A percentile compares a stretch with the other conserved stretches of the same genome.
Conservation (phyloP, 2,888 invertebrate genomes). For the Anthrax anthrax region DNA sequence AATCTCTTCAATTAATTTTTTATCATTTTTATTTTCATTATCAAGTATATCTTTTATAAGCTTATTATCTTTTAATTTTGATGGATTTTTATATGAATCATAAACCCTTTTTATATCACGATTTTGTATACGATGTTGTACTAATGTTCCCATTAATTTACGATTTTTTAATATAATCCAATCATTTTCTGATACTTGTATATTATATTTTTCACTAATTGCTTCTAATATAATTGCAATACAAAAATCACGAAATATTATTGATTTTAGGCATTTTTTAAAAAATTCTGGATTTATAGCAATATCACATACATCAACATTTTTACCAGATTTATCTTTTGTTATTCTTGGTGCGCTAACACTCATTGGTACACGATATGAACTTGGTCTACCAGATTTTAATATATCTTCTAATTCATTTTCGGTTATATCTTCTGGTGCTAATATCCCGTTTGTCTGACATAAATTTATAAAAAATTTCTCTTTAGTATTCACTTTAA, state of each 20-base stretch:
- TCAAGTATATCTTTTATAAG: slow-evolving; percentile 5
- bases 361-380: slow-evolving; percentile 78
- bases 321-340: slow-evolving; percentile 58
- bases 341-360: slow-evolving; percentile 69
- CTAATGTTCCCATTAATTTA: slow-evolving; percentile 57
- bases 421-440: slow-evolving; percentile 54
- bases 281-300: slow-evolving; percentile 68
- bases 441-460: slow-evolving; percentile 58
- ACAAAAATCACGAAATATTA: slow-evolving; percentile 64
- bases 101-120: slow-evolving; percentile 42
- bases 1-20: slow-evolving; percentile 47
- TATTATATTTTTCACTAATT: slow-evolving; percentile 60
- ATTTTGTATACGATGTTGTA: slow-evolving; percentile 59
- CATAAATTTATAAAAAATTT: slow-evolving; percentile 83
- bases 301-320: slow-evolving; percentile 67
- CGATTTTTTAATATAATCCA: slow-evolving; percentile 57
- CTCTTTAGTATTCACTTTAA: slow-evolving; percentile 44
- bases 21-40: slow-evolving; percentile 4
- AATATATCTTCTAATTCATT: slow-evolving; percentile 55
- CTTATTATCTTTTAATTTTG: slow-evolving; percentile 15
- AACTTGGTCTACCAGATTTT: slow-evolving; percentile 48
- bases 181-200: slow-evolving; percentile 49
- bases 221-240: slow-evolving; percentile 67
- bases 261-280: slow-evolving; percentile 53
- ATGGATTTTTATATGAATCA: slow-evolving; percentile 21